These are phyloP conservation scores for Nannoperca obscura DNA, from an alignment of 2,797 vertebrate genomes.

Conservation along the genomic window DNA sequence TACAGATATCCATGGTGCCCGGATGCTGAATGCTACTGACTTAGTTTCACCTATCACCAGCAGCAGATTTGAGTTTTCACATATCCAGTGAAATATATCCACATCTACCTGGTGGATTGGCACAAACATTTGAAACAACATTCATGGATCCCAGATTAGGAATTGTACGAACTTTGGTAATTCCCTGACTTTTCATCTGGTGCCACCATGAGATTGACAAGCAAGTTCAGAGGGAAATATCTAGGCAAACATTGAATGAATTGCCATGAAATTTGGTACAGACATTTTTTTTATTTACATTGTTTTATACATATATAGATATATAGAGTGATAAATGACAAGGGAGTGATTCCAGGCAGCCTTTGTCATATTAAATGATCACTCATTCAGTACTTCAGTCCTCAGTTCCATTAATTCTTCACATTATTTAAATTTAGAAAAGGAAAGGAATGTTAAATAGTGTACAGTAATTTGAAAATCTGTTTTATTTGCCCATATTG, in stretches of 20 bases:
- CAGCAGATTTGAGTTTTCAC: too few species aligned
- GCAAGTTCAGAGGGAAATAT: not conserved
- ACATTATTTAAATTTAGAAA: constrained; percentile 5
- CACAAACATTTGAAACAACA: too few species aligned
- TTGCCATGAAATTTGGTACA: not conserved
- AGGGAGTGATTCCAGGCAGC: not conserved
- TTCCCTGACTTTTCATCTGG: not conserved
- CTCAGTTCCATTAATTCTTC: not conserved
- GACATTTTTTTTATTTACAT: not conserved
- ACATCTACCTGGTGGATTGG: too few species aligned
- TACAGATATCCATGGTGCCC: not conserved
- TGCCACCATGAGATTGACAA: not conserved
- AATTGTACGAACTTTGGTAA: not conserved
- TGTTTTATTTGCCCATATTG: constrained; percentile 39
- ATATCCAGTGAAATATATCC: too few species aligned
- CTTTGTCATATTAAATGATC: not conserved
- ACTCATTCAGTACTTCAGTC: not conserved
- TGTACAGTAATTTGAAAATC: constrained; percentile 37
- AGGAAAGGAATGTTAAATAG: constrained; percentile 21
- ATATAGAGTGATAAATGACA: not conserved
- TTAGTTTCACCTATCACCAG: too few species aligned
- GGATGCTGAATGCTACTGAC: not conserved
- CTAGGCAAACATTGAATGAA: constrained; percentile 1
- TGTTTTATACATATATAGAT: too few species aligned
- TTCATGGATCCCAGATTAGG: not conserved